Evolutionary conservation across 2,888 invertebrate genomes (phyloP), one percentile per base, ranked within the genome.

Genomic region (Amblyteles armatorius): DNA sequence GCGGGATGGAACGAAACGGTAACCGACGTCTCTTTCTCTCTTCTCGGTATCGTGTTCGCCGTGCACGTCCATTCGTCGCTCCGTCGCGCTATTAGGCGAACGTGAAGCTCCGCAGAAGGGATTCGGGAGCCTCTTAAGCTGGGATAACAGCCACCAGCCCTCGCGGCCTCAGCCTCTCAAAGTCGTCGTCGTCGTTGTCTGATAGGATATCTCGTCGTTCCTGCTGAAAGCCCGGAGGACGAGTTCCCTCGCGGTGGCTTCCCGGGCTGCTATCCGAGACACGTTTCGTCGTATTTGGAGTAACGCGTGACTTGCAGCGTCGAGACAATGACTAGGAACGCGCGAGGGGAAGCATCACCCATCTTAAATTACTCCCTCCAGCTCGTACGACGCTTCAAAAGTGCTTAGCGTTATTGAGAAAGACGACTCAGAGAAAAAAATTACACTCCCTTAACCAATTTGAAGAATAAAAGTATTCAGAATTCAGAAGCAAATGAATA

Each of bases 141-240:
- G 63, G 78, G 84, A 84, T 84, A 84, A 84, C 55, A 81, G 78
- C 63, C 60, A 29, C 33, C 68, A 73, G 72, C 73, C 77, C 48
- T 60, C 26, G 4, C 50, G 77, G 71, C 67, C 57, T 60, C 65
- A 67, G 60, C 73, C 74, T 81, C 50, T 78, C 71, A 68, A 71
- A 57, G 44, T 48, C 44, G 48, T 79, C 79, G 72, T 57, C 79
- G 79, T 63, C 67, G 48, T 72, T 36, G 57, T 60, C 55, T 57
- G 84, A 84, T 84, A 81, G 69, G 81, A 84, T 84, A 84, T 81
- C 73, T 81, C 81, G 33, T 26, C 63, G 82, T 71, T 82, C 63
- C 69, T n/a, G 48, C 13, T 52, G 71, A 29, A 73, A 80, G 29
- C 72, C 65, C 52, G 26, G 44, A 80, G 67, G 50, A 76, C 65